phyloP scores from a whole-genome alignment of 2,113 vertebrate genomes.

The Elanoides forficatus region DNA sequence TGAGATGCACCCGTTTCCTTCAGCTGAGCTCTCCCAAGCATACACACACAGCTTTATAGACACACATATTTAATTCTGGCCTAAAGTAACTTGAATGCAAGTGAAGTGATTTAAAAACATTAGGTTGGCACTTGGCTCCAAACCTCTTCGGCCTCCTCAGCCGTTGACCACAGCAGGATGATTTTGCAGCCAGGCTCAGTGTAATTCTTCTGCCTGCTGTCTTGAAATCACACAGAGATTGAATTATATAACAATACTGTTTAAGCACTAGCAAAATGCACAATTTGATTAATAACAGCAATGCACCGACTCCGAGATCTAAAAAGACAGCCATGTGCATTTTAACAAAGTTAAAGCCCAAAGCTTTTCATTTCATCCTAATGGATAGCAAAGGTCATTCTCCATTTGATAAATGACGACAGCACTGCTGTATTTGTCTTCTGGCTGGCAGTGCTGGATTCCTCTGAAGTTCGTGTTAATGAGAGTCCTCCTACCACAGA shows the following conservation, averaged over 20 bases:
- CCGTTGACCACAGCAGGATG: background rate
- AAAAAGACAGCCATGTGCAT: conserved; percentile 10
- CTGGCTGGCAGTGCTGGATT: conserved; percentile 38
- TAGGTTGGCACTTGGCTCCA: background rate
- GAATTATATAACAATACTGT: conserved; percentile 8
- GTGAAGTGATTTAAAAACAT: background rate
- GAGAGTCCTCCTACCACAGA: conserved; percentile 52
- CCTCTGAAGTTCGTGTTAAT: conserved; percentile 49
- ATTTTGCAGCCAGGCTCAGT: background rate
- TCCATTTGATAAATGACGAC: conserved; percentile 59
- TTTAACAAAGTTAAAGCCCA: conserved; percentile 53
- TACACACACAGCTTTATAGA: background rate
- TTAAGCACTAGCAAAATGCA: conserved; percentile 45
- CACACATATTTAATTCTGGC: background rate
- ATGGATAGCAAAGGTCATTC: conserved; percentile 63
- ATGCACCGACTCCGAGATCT: background rate
- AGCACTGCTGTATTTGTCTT: conserved; percentile 55
- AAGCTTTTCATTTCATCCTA: conserved; percentile 55
- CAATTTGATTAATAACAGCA: conserved; percentile 46
- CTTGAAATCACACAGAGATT: background rate
- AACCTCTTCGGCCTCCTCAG: background rate
- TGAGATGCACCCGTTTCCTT: background rate
- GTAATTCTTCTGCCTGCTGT: background rate
- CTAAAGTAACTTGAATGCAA: background rate
- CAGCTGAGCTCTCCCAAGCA: background rate